Base-by-base conservation (phyloP, 92 coral and sea anemone species). In the Galaxea fascicularis region DNA sequence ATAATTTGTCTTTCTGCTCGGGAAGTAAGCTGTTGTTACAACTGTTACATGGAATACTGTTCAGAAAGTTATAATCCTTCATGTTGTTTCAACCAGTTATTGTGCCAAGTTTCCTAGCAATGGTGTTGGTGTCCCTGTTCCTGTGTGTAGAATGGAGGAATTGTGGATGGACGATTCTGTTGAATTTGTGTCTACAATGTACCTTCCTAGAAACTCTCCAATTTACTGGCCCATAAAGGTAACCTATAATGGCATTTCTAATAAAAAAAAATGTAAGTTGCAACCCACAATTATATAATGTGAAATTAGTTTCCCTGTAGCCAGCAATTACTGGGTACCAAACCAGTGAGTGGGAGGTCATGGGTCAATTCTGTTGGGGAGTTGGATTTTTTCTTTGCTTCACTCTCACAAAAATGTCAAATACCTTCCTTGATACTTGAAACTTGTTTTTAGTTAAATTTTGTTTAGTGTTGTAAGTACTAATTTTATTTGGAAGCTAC, bases 201-300 rank as follows among this genome's bases (percentile, higher is more conserved):
- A 87, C 68, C 28, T 94, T 9, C 98, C 98, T 47, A 65, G 98
- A 14, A 93, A 94, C 82, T 89, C 92, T 65, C 95, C 94, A 10
- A 12, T 94, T 74, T 78, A 77, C 83, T 76, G 85, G 65, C 94
- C 98, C 8, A 89, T 89, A 74, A 68, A 47, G 49, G 49, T 29
- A n/a, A 4, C 22, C 6, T 56, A 20, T 56, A 10, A 1, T 10
- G 22, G 22, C 16, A 1, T 10, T 10, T 15, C 20, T 56, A 15
- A 49, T 49, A 54, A 54, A n/a, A 17, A 4, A 10, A 4, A 12
- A 12, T 54, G 60, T 5, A 5, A n/a, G n/a, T n/a, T n/a, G n/a
- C n/a, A n/a, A n/a, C n/a, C n/a, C n/a, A n/a, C n/a, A n/a, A 11
- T 54, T 3, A 54, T 17, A 11, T n/a, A 11, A 11, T 11, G 18